phyloP scores from a whole-genome alignment of 2,888 invertebrate genomes.

The Antheraea assamensis region DNA sequence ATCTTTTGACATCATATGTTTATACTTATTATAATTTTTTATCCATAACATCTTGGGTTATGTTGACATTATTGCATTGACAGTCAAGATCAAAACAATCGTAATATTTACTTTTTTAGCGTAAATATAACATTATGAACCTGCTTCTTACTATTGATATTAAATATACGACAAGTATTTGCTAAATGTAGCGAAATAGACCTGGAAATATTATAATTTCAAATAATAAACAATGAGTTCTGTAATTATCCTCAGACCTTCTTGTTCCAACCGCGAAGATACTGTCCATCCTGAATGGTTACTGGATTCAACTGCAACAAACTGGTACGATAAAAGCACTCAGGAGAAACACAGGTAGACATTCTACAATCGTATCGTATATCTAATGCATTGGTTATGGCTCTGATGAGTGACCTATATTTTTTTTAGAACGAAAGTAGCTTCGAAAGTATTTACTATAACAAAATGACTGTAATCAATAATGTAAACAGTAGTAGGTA shows the following conservation, averaged over 20 bases:
- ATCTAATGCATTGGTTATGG: neutral
- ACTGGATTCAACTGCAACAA: constrained; percentile 82
- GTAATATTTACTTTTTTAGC: too few species aligned
- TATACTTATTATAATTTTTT: neutral
- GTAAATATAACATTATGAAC: neutral
- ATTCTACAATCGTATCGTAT: constrained; percentile 6
- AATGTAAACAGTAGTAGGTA: too few species aligned
- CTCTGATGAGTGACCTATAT: too few species aligned
- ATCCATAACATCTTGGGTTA: constrained; percentile 24
- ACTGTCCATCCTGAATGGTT: constrained; percentile 85
- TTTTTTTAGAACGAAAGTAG: too few species aligned
- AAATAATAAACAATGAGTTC: neutral
- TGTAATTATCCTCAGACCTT: constrained; percentile 52
- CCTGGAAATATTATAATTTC: neutral
- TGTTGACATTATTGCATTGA: constrained; percentile 44
- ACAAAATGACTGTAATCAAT: too few species aligned
- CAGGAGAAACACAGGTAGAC: constrained; percentile 57
- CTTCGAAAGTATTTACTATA: too few species aligned
- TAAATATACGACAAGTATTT: neutral
- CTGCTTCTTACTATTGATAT: neutral
- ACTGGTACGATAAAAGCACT: constrained; percentile 81
- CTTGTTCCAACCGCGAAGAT: constrained; percentile 82
- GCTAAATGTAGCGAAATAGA: neutral
- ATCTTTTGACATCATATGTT: neutral
- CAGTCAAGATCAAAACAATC: constrained; percentile 32